Evolutionary conservation across 2,797 vertebrate genomes (phyloP), one percentile per base, ranked within the genome.

Genomic region (Propithecus deckenii): DNA sequence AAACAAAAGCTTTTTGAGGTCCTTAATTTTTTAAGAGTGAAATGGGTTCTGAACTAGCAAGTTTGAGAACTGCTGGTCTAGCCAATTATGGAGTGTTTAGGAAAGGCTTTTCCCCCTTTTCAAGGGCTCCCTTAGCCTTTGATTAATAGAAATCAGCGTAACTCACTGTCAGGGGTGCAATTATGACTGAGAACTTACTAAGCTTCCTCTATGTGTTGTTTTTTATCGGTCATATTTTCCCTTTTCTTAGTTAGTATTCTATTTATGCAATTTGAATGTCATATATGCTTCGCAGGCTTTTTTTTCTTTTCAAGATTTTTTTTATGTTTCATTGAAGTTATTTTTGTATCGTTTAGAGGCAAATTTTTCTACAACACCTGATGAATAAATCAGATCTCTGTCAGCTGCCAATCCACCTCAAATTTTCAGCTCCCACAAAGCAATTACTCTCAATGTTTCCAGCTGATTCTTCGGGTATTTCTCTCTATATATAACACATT

Each of bases 361-460:
- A 61, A 38, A 38, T 11, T 71, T 90, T 61, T 80, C 72, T 93
- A n/a, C 35, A 75, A 85, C 88, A 67, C 32, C 38, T 69, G 11
- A 63, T 59, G 41, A 67, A 72, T 43, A n/a, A 67, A 72, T 52
- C 65, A 61, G 25, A 75, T 35, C 20, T 61, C 23, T 13, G 25
- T 95, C 57, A 95, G n/a, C 7, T 79, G 57, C 57, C 35, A 57
- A 38, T 10, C 22, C n/a, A 78, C 57, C 85, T 41, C 61, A 61
- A 89, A 63, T 46, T 13, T 46, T 87, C 59, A 22, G 2, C 48
- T 86, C 55, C 41, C 17, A 14, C 46, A 80, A 94, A 22, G 18
- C 11, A 46, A 32, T 78, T 78, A 59, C 22, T 78, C 17, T 63
- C 61, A 67, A 4, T 35, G 14, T 63, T 81, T 55, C 50, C n/a